phyloP scores from a whole-genome alignment of 2,888 invertebrate genomes.

The Xylophagus ater region DNA sequence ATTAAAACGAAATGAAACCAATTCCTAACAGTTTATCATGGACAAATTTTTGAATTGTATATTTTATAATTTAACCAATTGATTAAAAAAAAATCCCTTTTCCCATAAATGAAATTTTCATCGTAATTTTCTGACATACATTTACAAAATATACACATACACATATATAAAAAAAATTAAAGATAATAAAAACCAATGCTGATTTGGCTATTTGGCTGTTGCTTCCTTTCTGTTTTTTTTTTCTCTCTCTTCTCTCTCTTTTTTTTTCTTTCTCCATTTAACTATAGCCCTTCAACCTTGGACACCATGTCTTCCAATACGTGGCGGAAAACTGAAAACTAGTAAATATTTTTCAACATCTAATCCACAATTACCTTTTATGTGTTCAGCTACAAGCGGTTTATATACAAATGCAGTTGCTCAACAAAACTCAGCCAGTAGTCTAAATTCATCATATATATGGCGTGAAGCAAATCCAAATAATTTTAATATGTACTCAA shows the following conservation, averaged over 20 bases:
- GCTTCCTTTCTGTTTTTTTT: constrained; percentile 25
- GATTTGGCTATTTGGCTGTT: constrained; percentile 30
- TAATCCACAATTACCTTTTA: constrained; percentile 39
- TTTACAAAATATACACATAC: too few species aligned
- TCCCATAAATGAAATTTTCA: too few species aligned
- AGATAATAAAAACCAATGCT: too few species aligned
- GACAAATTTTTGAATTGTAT: too few species aligned
- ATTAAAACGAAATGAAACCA: too few species aligned
- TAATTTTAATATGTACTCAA: constrained; percentile 38
- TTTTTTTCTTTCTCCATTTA: constrained; percentile 17
- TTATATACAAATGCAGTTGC: constrained; percentile 17
- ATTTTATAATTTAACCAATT: too few species aligned
- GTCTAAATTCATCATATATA: constrained; percentile 39
- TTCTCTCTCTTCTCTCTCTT: constrained; percentile 22
- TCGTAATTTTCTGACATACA: too few species aligned
- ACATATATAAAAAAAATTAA: too few species aligned
- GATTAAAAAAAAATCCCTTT: too few species aligned
- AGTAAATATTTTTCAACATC: constrained; percentile 40
- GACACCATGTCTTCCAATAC: constrained; percentile 40
- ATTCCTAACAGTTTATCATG: too few species aligned
- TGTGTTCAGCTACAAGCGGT: constrained; percentile 23
- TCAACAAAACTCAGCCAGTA: constrained; percentile 34
- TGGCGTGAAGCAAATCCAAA: constrained; percentile 41
- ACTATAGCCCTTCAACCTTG: constrained; percentile 38
- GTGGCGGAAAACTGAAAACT: constrained; percentile 39